These are phyloP conservation scores for Helicorthomorpha holstii DNA, from an alignment of 1,140 invertebrate genomes.

Conservation along the genomic window DNA sequence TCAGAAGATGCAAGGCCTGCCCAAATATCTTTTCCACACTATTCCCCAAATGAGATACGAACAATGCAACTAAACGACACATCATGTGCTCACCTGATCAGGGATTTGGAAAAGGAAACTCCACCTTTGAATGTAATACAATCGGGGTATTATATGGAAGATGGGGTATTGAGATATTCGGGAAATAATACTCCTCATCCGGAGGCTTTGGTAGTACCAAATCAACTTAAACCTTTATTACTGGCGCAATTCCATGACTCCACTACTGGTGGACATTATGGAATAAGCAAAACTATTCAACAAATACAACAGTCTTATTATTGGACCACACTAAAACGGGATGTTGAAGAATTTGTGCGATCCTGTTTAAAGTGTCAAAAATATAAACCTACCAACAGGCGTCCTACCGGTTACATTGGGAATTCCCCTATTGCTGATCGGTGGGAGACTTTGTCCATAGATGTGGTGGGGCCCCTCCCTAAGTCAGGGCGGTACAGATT, in stretches of 20 bases:
- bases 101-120: too few relatives aligned
- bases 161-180: too few relatives aligned
- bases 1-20: too few relatives aligned
- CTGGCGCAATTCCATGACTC: conserved; percentile 1
- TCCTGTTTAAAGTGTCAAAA: not conserved
- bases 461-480: conserved; percentile 2
- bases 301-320: not conserved
- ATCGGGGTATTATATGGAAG: too few relatives aligned
- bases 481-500: not conserved
- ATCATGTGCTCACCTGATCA: too few relatives aligned
- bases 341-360: conserved; percentile 8
- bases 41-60: too few relatives aligned
- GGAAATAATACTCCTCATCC: too few relatives aligned
- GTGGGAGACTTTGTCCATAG: too few relatives aligned
- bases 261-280: conserved; percentile 4
- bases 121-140: too few relatives aligned
- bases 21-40: too few relatives aligned
- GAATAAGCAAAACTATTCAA: not conserved
- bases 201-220: too few relatives aligned
- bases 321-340: not conserved
- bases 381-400: not conserved
- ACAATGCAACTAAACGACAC: too few relatives aligned
- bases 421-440: not conserved
- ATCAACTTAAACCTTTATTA: not conserved
- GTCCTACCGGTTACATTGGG: not conserved